Base-by-base conservation (phyloP, 2,113 vertebrate genomes). In the Scartelaos histophorus region DNA sequence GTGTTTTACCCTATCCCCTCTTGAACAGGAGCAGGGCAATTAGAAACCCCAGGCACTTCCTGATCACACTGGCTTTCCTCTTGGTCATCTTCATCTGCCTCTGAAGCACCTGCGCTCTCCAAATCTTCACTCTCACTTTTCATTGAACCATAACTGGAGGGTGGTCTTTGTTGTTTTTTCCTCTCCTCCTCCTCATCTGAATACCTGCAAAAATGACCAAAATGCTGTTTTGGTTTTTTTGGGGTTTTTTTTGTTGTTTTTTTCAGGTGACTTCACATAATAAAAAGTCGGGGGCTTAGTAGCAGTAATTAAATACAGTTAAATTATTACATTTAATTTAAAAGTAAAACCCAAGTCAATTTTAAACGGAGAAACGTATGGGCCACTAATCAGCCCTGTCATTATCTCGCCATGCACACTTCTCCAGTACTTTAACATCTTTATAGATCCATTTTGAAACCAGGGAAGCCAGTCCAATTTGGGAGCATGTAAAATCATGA, bases 61-160 rank as follows among this genome's bases (percentile, higher is more conserved):
- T 66, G 43, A 22, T 66, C 45, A 66, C 65, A 66, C 16, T 66
- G 13, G 2, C 54, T 29, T 7, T 67, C 71, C 0, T 19, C 2
- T 34, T 7, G 19, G 7, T 7, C 35, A 21, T 51, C 66, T 47
- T 51, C 66, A 34, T 29, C 22, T 15, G 56, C n/a, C n/a, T 15
- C 38, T 67, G 45, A 45, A 47, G 43, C 54, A 7, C 45, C 73
- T 0, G 54, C 58, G 1, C 53, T 29, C 0, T 76, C 69, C 1
- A 7, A 46, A 2, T 47, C 74, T 0, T 72, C 76, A 22, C 80
- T 84, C 0, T 94, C 93, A 4, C 91, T 93, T 57, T 77, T 89
- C 93, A 94, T 93, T 3, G 93, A 94, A 19, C 91, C 92, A 69
- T 94, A 94, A 74, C 92, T 93, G 67, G 89, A 90, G 1, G 91